Conservation (phyloP, 1,140 invertebrate genomes). For the Trinorchestia longiramus region DNA sequence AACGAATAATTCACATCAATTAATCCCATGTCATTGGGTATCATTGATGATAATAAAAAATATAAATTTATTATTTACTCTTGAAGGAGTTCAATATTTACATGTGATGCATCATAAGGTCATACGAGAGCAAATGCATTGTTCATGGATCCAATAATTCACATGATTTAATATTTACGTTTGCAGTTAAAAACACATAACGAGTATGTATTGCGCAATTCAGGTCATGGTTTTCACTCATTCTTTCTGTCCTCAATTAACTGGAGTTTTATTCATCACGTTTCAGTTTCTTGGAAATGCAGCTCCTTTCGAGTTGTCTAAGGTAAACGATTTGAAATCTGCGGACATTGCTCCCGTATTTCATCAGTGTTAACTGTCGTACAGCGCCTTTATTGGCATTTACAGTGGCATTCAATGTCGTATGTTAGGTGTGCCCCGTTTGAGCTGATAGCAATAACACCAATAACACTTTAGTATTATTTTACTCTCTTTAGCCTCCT, state of each 20-base stretch:
- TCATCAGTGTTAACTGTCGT: not conserved
- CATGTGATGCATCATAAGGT: too few species aligned
- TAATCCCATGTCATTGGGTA: too few species aligned
- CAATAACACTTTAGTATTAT: not conserved
- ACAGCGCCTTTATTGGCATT: not conserved
- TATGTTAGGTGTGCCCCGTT: not conserved
- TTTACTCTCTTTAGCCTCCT: not conserved
- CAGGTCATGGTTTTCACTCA: not conserved
- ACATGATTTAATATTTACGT: not conserved
- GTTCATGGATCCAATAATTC: not conserved
- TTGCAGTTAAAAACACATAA: not conserved
- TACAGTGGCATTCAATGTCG: not conserved
- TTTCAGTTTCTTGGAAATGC: not conserved
- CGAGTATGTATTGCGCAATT: not conserved
- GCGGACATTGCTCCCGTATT: not conserved
- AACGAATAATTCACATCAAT: too few species aligned
- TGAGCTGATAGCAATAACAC: not conserved
- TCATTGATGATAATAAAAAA: too few species aligned
- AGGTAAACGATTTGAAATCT: not conserved
- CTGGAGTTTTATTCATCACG: not conserved
- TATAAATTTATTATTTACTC: too few species aligned
- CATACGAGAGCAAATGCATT: not conserved
- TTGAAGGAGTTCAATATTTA: too few species aligned
- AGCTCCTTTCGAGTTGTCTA: not conserved
- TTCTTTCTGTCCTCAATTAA: not conserved